Conservation (phyloP, 2,888 invertebrate species). For the Augochlorella aurata region DNA sequence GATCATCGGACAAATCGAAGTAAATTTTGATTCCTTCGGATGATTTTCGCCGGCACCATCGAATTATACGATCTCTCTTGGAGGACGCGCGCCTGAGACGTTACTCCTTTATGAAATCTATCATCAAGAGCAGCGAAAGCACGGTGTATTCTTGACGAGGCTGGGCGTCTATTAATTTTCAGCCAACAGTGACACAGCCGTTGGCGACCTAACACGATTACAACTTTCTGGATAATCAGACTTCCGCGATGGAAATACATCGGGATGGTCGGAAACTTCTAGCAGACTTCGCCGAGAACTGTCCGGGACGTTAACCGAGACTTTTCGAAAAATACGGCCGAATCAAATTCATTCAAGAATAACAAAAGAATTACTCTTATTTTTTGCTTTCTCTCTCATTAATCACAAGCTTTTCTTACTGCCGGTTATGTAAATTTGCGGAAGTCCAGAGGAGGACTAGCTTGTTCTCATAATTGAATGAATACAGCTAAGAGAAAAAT, state of each 20-base stretch:
- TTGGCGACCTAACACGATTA: constrained; percentile 63
- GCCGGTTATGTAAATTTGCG: too few relatives aligned
- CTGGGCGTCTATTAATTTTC: constrained; percentile 65
- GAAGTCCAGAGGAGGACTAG: too few relatives aligned
- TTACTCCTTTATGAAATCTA: constrained; percentile 60
- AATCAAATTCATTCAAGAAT: constrained; percentile 22
- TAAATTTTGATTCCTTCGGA: background rate
- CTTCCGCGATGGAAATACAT: constrained; percentile 44
- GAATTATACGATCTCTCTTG: constrained; percentile 39
- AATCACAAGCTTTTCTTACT: background rate
- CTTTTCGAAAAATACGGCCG: constrained; percentile 41
- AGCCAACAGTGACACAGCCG: constrained; percentile 60
- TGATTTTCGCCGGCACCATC: constrained; percentile 24
- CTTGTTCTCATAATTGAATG: too few relatives aligned
- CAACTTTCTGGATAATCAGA: constrained; percentile 68
- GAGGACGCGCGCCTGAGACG: constrained; percentile 21
- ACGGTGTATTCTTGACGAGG: constrained; percentile 47
- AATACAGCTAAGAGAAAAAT: too few relatives aligned
- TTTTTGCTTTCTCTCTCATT: background rate
- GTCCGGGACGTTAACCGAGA: constrained; percentile 13
- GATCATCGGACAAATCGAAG: background rate
- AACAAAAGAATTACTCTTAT: constrained; percentile 5
- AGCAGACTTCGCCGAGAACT: constrained; percentile 18
- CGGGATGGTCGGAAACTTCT: constrained; percentile 41
- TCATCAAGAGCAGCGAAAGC: constrained; percentile 39